Base-by-base conservation (phyloP, 2,797 vertebrate genomes). In the Typhlichthys eigenmanni region DNA sequence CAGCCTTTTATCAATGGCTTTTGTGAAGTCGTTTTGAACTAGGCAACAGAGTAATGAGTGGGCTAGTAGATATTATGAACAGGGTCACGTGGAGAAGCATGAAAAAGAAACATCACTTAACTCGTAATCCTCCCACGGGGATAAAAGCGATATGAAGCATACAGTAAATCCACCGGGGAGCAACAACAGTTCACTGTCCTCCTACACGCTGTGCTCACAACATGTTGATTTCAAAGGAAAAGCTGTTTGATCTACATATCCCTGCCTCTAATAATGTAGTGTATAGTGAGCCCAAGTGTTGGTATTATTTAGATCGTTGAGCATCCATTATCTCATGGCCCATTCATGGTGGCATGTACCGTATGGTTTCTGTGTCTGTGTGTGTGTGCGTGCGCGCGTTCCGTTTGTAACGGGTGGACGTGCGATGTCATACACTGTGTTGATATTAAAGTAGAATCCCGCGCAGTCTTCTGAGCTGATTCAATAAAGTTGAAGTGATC, bases 1-100 rank as follows among this genome's bases (percentile, higher is more conserved):
- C 13, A 38, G 6, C n/a, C 69, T 75, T 77, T 73, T 60, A 79
- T 80, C 75, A 72, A 68, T 81, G 70, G 62, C 10, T 58, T 56
- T n/a, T 4, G 58, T 2, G 34, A 60, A 75, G 63, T 61, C 55
- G 59, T 79, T 76, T 76, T 68, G 76, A 73, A 64, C 72, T 63
- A 0, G 13, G 56, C 80, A 74, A 32, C 50, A 57, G 59, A 57
- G 60, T 58, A 64, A 82, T 83, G 75, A 71, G 57, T 16, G 58
- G 58, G 71, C 54, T 53, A 68, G 71, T 24, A 54, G 63, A 57
- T 55, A 19, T 19, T 19, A 46, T 32, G 68, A 69, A 55, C 50
- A 65, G 68, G 17, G 70, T 64, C 19, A 19, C 19, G 19, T 19
- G 19, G 19, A 19, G 19, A 19, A 19, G 19, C 19, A 19, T 19